phyloP scores from a whole-genome alignment of 2,888 invertebrate genomes.

The Acanthosepion esculentum region DNA sequence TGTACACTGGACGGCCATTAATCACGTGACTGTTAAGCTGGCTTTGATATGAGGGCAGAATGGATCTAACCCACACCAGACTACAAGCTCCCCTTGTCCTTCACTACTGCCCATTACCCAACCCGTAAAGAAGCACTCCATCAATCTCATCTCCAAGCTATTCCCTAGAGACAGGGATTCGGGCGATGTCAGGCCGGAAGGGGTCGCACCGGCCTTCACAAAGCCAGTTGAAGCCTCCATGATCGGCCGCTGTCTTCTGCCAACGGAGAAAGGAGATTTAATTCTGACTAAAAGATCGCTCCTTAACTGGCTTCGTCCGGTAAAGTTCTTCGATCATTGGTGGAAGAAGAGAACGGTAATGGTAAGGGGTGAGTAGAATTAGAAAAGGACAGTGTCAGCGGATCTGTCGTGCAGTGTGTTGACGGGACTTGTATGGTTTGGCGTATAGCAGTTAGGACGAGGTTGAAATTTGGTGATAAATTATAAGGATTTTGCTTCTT shows the following conservation, averaged over 20 bases:
- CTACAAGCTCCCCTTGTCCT: background rate
- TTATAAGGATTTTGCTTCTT: background rate
- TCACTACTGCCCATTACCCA: background rate
- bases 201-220: background rate
- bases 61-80: background rate
- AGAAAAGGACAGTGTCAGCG: background rate
- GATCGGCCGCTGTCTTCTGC: background rate
- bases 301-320: slow-evolving; percentile 16
- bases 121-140: background rate
- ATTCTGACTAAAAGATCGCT: background rate
- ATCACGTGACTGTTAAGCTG: background rate
- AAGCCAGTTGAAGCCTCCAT: background rate
- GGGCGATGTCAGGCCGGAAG: background rate
- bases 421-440: background rate
- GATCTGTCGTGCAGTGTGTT: background rate
- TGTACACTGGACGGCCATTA: background rate
- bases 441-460: background rate
- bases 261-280: background rate
- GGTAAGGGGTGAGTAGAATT: background rate
- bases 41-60: background rate
- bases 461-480: background rate
- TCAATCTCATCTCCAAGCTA: background rate
- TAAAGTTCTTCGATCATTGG: background rate
- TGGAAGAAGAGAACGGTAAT: background rate
- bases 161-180: background rate